Conservation (phyloP, 2,888 invertebrate species). For the Aquatica leii region DNA sequence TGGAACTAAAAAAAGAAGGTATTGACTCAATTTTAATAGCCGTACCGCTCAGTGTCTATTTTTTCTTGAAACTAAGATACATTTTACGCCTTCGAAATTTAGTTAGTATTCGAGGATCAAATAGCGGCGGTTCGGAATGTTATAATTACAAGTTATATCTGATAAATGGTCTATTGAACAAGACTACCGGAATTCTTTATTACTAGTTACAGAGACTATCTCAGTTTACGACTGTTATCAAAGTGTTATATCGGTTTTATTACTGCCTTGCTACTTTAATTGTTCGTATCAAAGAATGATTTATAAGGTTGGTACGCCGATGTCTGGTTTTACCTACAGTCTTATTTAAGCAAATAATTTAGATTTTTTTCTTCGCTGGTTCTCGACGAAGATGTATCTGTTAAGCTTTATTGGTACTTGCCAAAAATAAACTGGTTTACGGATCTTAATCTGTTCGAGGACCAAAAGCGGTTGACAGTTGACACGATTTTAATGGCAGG, state of each 20-base stretch:
- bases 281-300: constrained; percentile 20
- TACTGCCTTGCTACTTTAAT: constrained; percentile 25
- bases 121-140: constrained; percentile 37
- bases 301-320: constrained; percentile 10
- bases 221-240: constrained; percentile 40
- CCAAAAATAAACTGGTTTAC: constrained; percentile 15
- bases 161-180: constrained; percentile 43
- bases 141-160: constrained; percentile 42
- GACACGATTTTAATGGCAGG: constrained; percentile 28
- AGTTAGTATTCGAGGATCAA: constrained; percentile 23
- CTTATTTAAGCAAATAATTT: not conserved
- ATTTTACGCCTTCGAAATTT: too few relatives aligned
- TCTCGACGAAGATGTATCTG: not conserved
- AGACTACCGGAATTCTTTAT: constrained; percentile 44
- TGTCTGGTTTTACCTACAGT: not conserved
- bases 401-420: too few relatives aligned
- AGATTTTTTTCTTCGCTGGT: not conserved
- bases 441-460: constrained; percentile 21
- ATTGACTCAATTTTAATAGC: too few relatives aligned
- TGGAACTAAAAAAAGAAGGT: too few relatives aligned
- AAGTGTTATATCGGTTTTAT: constrained; percentile 35
- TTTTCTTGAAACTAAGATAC: too few relatives aligned
- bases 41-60: too few relatives aligned
- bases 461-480: constrained; percentile 25
- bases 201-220: constrained; percentile 33